Evolutionary conservation across 2,113 vertebrate genomes (phyloP).

Genomic region (Poicephalus meyeri): DNA sequence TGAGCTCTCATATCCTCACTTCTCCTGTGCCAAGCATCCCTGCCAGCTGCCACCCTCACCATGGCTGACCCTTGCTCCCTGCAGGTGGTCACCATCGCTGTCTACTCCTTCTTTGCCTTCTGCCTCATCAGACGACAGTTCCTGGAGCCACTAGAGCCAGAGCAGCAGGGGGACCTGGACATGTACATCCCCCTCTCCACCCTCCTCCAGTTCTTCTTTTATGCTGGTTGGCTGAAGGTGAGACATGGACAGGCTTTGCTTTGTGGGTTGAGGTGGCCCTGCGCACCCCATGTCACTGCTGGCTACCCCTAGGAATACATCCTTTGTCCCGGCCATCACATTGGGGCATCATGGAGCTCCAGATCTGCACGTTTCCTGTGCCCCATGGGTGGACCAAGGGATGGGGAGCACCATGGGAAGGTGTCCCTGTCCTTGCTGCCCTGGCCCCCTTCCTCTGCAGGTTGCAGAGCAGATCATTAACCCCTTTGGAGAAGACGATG

Average conservation of each 20-base stretch:
- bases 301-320: not conserved
- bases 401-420: not conserved
- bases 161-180: conserved; percentile 73
- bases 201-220: conserved; percentile 92
- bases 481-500: conserved; percentile 89
- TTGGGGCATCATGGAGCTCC: not conserved
- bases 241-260: not conserved
- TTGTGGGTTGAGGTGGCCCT: not conserved
- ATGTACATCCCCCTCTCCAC: conserved; percentile 87
- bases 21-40: not conserved
- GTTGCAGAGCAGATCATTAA: conserved; percentile 92
- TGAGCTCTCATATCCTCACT: fast-evolving
- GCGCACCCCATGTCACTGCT: not conserved
- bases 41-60: fast-evolving
- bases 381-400: not conserved
- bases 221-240: conserved; percentile 90
- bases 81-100: conserved; percentile 87
- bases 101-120: conserved; percentile 88
- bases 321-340: not conserved
- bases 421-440: not conserved
- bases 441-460: conserved; percentile 35
- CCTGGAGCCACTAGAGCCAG: conserved; percentile 71
- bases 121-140: conserved; percentile 87
- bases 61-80: not conserved
- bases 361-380: not conserved